phyloP scores from a whole-genome alignment of 2,888 invertebrate genomes.

The Lepidochitona cinerea region DNA sequence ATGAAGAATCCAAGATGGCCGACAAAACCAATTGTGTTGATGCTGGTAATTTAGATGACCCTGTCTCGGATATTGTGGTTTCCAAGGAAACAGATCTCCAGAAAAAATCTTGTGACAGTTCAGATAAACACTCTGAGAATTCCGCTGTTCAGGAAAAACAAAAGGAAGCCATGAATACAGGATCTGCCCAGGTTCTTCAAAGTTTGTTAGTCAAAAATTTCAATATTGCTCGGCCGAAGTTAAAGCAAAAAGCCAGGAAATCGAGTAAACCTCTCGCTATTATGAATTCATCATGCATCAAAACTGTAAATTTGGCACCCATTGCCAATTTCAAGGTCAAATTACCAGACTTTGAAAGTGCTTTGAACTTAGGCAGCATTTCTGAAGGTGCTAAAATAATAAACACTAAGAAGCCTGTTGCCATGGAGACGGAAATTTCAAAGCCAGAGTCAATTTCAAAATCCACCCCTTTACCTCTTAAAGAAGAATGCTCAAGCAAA shows the following conservation, averaged over 20 bases:
- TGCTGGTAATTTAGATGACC: too few species aligned
- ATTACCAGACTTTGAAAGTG: conserved; percentile 37
- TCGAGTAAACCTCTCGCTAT: conserved; percentile 20
- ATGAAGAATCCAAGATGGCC: too few species aligned
- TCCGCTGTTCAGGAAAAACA: too few species aligned
- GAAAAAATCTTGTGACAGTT: too few species aligned
- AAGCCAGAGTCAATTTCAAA: background rate
- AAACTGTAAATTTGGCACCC: conserved; percentile 39
- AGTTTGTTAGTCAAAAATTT: too few species aligned
- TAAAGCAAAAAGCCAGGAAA: conserved; percentile 20
- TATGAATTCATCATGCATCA: conserved; percentile 17
- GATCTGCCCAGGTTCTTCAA: too few species aligned
- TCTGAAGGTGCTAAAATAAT: background rate
- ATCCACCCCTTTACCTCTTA: background rate
- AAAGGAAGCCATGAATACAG: too few species aligned
- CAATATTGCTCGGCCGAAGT: background rate
- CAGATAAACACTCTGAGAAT: too few species aligned
- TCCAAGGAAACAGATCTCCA: too few species aligned
- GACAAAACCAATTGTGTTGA: too few species aligned
- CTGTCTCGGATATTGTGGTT: too few species aligned
- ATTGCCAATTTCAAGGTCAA: conserved; percentile 38
- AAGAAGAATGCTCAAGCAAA: background rate
- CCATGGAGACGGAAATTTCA: background rate
- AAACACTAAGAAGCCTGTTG: background rate
- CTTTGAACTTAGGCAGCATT: conserved; percentile 16